A percentile compares a stretch with the other conserved stretches of the same genome.
phyloP scores from a whole-genome alignment of 2,113 vertebrate species.

The Crotalus tigris region DNA sequence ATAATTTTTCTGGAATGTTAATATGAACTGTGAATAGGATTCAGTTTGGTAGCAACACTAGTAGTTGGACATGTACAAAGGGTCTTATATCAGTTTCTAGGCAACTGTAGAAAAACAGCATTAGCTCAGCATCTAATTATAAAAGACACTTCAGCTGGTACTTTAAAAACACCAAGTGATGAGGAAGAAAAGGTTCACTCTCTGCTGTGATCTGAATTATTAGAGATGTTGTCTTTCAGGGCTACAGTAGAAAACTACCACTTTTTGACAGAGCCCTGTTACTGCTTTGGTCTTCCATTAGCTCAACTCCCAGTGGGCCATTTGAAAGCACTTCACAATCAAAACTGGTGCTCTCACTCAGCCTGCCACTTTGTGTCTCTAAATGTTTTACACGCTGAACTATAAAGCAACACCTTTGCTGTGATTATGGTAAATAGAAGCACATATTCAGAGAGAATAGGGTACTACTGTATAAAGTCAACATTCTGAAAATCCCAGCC shows the following conservation, averaged over 20 bases:
- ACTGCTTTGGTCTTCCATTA: constrained; percentile 1
- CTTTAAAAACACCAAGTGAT: constrained; percentile 2
- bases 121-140: constrained; percentile 14
- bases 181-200: background rate
- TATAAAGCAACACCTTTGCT: background rate
- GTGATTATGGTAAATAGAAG: background rate
- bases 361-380: background rate
- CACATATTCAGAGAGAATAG: background rate
- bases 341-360: constrained; percentile 6
- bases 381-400: background rate
- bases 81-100: background rate
- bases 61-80: background rate
- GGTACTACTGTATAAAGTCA: background rate
- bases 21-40: background rate
- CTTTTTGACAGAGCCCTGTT: background rate
- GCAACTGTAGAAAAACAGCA: constrained; percentile 7
- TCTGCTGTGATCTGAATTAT: constrained; percentile 23
- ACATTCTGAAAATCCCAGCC: background rate
- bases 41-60: background rate
- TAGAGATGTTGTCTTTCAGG: constrained; percentile 4
- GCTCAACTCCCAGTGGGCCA: background rate
- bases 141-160: constrained; percentile 13
- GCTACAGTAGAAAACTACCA: background rate
- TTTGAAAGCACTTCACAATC: constrained; percentile 1
- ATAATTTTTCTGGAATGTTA: background rate